Base-by-base conservation (phyloP, 2,888 invertebrate species). In the Bruchidius siliquastri region DNA sequence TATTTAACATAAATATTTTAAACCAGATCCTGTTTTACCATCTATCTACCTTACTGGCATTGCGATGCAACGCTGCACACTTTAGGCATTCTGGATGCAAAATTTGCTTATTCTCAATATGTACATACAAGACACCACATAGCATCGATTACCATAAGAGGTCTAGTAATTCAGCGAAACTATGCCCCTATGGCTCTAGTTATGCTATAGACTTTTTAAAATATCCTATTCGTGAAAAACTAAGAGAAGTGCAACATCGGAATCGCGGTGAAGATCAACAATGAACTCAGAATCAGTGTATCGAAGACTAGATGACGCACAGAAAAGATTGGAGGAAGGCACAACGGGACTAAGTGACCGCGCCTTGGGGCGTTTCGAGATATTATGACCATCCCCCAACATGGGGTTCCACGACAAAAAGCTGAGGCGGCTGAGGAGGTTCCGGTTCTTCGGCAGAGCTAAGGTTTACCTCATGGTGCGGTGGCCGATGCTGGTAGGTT, bases 391-490 rank as follows among this genome's bases (percentile, higher is more conserved):
- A 1, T 49, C 49, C 68, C 68, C 21, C 21, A 22, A 8, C 13
- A 82, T 82, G 88, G 88, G 88, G 80, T 88, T 89, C 83, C 87
- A 88, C 85, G 88, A 89, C 82, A 89, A 87, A 84, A 89, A 88
- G 82, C 86, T 89, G 85, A 86, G 87, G 82, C 87, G 89, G 80
- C 84, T 89, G 78, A 85, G 89, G 80, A 88, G 88, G 81, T 89
- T 90, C 83, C 87, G 89, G 81, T 89, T 90, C 82, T 90, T 90
- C 83, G 90, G 90, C 82, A 86, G 90, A 80, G 90, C 90, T 76
- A 90, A 90, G 83, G 89, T 90, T 78, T 90, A 90, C 84, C 87
- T 90, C 75, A 89, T 89, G 82, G 89, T 90, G 73, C 87, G 89
- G 82, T 90, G 90, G 90, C 90, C 90, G 21, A 88, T 89, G 84